Evolutionary conservation across 2,888 invertebrate species (phyloP).

Genomic region (Amblyjoppa proteus): DNA sequence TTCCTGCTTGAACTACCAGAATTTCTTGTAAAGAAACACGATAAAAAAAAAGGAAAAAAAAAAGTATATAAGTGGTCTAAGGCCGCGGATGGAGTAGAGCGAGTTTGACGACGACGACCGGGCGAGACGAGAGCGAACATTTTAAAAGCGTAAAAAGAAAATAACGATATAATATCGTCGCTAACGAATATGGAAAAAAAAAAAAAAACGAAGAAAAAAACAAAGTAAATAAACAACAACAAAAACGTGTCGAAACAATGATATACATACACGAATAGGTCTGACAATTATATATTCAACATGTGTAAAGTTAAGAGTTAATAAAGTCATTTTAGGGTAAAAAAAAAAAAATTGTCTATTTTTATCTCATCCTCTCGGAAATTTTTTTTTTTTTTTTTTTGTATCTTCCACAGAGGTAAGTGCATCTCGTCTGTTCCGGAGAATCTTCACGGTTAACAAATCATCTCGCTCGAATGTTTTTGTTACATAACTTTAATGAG

Average conservation of each 20-base stretch:
- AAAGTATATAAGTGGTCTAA: conserved; percentile 13
- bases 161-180: conserved; percentile 49
- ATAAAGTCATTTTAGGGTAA: conserved; percentile 83
- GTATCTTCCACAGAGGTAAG: not conserved
- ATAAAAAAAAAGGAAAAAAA: conserved; percentile 3
- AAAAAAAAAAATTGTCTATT: conserved; percentile 53
- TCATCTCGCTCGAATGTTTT: conserved; percentile 15
- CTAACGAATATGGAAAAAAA: conserved; percentile 62
- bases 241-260: conserved; percentile 61
- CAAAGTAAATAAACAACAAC: conserved; percentile 28
- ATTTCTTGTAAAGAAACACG: conserved; percentile 45
- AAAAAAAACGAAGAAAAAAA: conserved; percentile 23
- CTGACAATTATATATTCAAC: conserved; percentile 76
- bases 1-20: conserved; percentile 50
- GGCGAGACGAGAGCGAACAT: conserved; percentile 25
- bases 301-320: conserved; percentile 83
- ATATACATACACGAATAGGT: conserved; percentile 62
- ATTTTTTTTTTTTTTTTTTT: not conserved
- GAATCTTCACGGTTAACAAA: conserved; percentile 18
- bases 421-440: not conserved
- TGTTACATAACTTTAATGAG: conserved; percentile 44
- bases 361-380: not conserved
- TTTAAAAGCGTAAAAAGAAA: conserved; percentile 40
- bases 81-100: conserved; percentile 15
- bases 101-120: conserved; percentile 8